Evolutionary conservation across 2,888 invertebrate species (phyloP).

Genomic region (Apodemia mormo): DNA sequence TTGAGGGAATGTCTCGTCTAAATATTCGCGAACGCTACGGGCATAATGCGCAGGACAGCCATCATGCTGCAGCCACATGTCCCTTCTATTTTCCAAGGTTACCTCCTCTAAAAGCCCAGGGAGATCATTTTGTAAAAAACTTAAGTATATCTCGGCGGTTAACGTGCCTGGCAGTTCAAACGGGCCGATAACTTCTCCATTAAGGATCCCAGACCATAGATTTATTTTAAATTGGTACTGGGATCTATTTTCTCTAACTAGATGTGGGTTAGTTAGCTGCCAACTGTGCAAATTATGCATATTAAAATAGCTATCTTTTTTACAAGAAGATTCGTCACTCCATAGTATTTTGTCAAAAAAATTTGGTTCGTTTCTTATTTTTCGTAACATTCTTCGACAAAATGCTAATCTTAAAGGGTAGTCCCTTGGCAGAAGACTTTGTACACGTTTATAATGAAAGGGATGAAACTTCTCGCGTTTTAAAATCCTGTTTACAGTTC

Average conservation of each 20-base stretch:
- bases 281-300: slow-evolving; percentile 37
- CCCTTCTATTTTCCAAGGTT: background rate
- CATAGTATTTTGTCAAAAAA: slow-evolving; percentile 37
- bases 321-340: slow-evolving; percentile 35
- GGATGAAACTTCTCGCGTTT: background rate
- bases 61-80: slow-evolving; percentile 13
- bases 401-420: background rate
- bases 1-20: too few species aligned
- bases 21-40: too few species aligned
- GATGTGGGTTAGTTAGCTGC: slow-evolving; percentile 35
- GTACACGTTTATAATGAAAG: background rate
- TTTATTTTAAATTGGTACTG: slow-evolving; percentile 28
- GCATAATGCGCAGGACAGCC: too few species aligned
- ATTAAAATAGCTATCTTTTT: slow-evolving; percentile 34
- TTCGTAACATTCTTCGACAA: slow-evolving; percentile 29
- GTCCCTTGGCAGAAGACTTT: background rate
- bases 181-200: background rate
- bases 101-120: background rate
- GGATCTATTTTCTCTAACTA: slow-evolving; percentile 21
- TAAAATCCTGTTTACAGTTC: background rate
- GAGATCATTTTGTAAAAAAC: background rate
- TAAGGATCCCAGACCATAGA: background rate
- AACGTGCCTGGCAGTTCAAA: background rate
- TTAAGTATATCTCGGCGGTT: background rate
- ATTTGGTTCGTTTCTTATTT: slow-evolving; percentile 24